Evolutionary conservation across 2,888 invertebrate genomes (phyloP), one percentile per base, ranked within the genome.

Genomic region (Torymus aiolomorphi): DNA sequence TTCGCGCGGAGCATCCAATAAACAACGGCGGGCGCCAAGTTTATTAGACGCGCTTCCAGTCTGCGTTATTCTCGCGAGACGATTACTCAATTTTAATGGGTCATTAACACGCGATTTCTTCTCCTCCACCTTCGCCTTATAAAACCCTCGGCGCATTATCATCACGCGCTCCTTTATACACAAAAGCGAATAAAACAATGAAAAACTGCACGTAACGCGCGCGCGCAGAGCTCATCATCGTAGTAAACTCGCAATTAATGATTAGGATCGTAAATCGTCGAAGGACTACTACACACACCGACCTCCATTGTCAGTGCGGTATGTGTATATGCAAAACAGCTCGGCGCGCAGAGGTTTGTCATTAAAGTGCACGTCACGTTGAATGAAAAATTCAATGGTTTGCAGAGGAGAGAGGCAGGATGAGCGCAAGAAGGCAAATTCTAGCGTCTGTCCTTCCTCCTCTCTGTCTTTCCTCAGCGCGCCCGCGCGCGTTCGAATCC

Each of bases 61-160:
- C 42, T 42, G 42, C 42, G 42, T 42, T 20, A 20, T 20, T 42
- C 42, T 5, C 42, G 8, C 42, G 42, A 42, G 57, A 14, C 66
- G 66, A 77, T 72, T 59, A 72, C 14, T 72, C 77, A 77, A 72
- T 77, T 71, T 77, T 72, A 69, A 77, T 77, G 57, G 71, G 71
- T 66, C 71, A 79, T 79, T 66, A 75, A 66, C 65, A 74, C 59
- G 69, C 62, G 24, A 75, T 51, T 63, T 49, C 11, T 24, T 31
- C 20, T 14, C 42, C 1, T 11, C 18, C 31, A 31, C 24, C 20
- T 56, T 56, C 51, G 63, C 14, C 42, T 10, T 31, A 18, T 31
- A 10, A 66, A 59, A 51, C n/a, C 12, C 59, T 51, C 8, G 24
- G 8, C 52, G 42, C 8, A 42, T 42, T 42, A 42, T 42, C 42